Conservation (phyloP, 2,113 vertebrate species). For the Isichthys henryi region DNA sequence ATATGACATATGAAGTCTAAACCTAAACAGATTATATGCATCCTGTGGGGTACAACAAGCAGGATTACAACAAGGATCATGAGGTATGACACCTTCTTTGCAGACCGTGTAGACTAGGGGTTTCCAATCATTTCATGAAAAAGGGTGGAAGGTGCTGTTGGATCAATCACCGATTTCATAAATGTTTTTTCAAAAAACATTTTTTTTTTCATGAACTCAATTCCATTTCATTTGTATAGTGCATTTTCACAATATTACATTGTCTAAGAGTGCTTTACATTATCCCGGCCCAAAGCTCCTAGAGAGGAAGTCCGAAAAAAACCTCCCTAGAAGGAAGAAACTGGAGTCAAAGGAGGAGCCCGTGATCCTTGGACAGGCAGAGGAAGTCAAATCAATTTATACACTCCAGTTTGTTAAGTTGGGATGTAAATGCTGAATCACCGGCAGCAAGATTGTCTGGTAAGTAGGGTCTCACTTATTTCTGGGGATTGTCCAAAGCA, state of each 20-base stretch:
- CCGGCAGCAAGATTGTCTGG: not conserved
- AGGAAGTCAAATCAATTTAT: not conserved
- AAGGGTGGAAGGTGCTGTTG: no score
- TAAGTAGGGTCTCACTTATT: not conserved
- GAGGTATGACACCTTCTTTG: no score
- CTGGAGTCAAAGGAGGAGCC: not conserved
- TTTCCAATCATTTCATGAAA: no score
- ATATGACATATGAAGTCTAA: not conserved
- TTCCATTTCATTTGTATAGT: not conserved
- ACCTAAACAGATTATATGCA: no score
- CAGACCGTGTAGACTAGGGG: no score
- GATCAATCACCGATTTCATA: no score
- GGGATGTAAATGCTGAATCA: not conserved
- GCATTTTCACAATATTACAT: no score
- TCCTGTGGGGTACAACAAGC: no score
- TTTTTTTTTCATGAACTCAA: not conserved
- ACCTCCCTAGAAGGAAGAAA: not conserved
- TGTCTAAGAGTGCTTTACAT: no score
- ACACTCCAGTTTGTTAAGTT: not conserved
- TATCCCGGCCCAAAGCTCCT: not conserved
- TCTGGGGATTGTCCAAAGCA: not conserved
- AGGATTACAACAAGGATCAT: no score
- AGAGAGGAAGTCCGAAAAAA: not conserved
- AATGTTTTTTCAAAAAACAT: no score
- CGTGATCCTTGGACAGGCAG: not conserved